Percentiles rank a stretch among this genome's conserved stretches.
These are phyloP conservation scores for Eilema griseolum DNA, from an alignment of 2,888 invertebrate genomes.

Conservation along the genomic window DNA sequence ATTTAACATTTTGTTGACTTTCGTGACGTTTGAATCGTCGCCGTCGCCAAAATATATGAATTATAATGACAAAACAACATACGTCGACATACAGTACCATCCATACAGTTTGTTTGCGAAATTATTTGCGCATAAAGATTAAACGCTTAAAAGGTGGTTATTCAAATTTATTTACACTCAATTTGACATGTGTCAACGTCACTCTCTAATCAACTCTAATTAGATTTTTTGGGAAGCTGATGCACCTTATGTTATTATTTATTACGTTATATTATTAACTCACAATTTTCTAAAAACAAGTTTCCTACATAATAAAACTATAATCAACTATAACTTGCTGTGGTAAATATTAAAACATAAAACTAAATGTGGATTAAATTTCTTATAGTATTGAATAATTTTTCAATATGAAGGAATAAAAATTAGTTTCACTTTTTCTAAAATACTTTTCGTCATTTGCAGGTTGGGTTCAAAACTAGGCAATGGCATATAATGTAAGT, in stretches of 20 bases:
- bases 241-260: not conserved
- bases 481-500: conserved; percentile 50
- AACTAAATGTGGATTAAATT: not conserved
- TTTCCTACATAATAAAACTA: not conserved
- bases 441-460: conserved; percentile 22
- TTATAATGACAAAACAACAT: no score
- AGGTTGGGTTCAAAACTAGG: conserved; percentile 25
- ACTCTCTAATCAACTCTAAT: not conserved
- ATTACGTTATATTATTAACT: not conserved
- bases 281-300: not conserved
- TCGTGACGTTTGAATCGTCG: not conserved
- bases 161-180: not conserved
- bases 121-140: no score
- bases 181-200: not conserved
- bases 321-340: not conserved
- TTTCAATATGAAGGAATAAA: not conserved
- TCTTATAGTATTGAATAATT: not conserved
- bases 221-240: not conserved
- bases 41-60: no score
- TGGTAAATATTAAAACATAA: conserved; percentile 5
- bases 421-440: not conserved
- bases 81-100: no score
- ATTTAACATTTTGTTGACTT: not conserved
- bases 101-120: no score
- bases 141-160: not conserved